These are phyloP conservation scores for Tachuris rubrigastra DNA, from an alignment of 2,113 vertebrate genomes.

Conservation along the genomic window DNA sequence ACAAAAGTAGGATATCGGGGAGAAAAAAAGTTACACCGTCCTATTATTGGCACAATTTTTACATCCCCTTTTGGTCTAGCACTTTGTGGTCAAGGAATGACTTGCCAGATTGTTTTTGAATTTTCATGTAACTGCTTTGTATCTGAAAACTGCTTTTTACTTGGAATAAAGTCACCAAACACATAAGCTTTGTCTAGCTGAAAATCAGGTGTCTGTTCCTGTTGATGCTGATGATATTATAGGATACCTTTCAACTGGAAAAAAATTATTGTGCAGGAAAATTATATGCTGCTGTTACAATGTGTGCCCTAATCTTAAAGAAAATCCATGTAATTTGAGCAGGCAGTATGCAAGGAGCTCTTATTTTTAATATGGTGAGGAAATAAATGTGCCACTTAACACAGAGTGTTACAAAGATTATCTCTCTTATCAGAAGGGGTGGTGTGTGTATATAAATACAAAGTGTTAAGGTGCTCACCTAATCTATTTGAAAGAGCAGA, in stretches of 20 bases:
- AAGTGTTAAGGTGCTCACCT: constrained; percentile 9
- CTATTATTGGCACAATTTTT: constrained; percentile 13
- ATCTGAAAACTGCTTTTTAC: constrained; percentile 52
- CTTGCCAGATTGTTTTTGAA: constrained; percentile 10
- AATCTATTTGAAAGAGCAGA: background rate
- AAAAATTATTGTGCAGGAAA: constrained; percentile 69
- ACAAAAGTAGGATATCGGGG: background rate
- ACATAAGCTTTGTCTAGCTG: constrained; percentile 56
- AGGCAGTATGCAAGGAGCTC: constrained; percentile 5
- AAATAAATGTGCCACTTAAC: constrained; percentile 47
- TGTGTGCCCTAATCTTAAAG: constrained; percentile 65
- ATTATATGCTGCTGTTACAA: constrained; percentile 66
- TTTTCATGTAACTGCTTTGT: background rate
- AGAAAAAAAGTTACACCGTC: background rate
- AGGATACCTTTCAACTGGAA: constrained; percentile 71
- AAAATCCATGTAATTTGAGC: constrained; percentile 66
- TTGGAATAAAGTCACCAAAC: constrained; percentile 8
- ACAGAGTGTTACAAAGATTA: constrained; percentile 4
- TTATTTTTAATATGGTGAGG: constrained; percentile 27
- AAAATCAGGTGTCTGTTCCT: constrained; percentile 63
- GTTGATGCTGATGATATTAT: constrained; percentile 66
- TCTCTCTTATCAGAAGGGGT: constrained; percentile 11
- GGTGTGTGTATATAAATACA: background rate
- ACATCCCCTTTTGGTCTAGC: constrained; percentile 5
- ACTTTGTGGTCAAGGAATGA: constrained; percentile 19